Base-by-base conservation (phyloP, 53 echinoderm and acorn worm species). In the Zoroaster sp. region DNA sequence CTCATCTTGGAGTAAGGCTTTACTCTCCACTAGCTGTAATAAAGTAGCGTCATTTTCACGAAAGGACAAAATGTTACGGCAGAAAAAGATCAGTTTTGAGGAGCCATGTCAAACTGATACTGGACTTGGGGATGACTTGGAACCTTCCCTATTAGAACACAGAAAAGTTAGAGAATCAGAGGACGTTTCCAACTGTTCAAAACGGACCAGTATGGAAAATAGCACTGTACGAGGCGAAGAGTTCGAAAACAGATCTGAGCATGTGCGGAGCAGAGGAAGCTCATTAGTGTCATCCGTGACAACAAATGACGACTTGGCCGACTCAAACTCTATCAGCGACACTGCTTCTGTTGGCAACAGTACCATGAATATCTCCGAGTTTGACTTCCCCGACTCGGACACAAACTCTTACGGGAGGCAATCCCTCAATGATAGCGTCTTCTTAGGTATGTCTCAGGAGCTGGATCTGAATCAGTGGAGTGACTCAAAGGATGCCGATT, bases 101-200 rank as follows among this genome's bases (percentile, higher is more conserved):
- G 71, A 85, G 51, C 30, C 34, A 2, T 51, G 72, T 18, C 75
- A 85, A 52, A 85, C 51, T 49, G 92, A 92, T 59, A 92, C 89
- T 25, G 92, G 92, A 12, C 40, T 92, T 1, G 92, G 92, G 44
- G 89, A 89, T 0, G 89, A 89, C 43, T n/a, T 88, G 4, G 85
- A 85, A 14, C 21, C 66, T 15, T 47, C 70, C 1, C 35, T 20
- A 17, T 71, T 47, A 8, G n/a, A 46, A 7, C 30, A 34, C 33
- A 85, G 85, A 35, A 41, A 44, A 34, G 47, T 5, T 2, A 37
- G 40, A 39, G 42, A 35, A 8, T 80, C 39, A 4, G 80, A 38
- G n/a, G 54, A 38, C 12, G 5, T 4, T 73, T 6, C 59, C 12
- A 80, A 42, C 33, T 5, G 42, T 44, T 47, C 15, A 3, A 46